Conservation (phyloP, 2,888 invertebrate species). For the Leistus spinibarbis region DNA sequence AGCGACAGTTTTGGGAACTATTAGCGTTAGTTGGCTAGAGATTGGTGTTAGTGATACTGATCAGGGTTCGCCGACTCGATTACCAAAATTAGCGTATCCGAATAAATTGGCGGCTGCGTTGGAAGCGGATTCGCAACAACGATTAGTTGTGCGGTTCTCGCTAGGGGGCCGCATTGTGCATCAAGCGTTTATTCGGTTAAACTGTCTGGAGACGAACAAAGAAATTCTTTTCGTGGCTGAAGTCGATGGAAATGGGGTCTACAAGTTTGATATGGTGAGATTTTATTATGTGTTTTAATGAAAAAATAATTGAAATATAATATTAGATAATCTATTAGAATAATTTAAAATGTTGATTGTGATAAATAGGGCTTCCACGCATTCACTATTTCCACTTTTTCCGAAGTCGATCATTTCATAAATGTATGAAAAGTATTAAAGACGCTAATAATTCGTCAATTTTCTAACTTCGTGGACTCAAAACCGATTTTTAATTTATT, state of each 20-base stretch:
- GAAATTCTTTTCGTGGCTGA: slow-evolving; percentile 96
- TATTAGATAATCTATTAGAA: neutral
- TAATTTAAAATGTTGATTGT: neutral
- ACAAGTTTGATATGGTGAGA: slow-evolving; percentile 89
- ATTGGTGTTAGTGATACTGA: slow-evolving; percentile 90
- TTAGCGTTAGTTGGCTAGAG: slow-evolving; percentile 78
- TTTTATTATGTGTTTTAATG: neutral
- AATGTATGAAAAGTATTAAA: too few species aligned
- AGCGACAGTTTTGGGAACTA: slow-evolving; percentile 76
- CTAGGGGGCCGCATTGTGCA: slow-evolving; percentile 79
- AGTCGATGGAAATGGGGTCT: slow-evolving; percentile 74
- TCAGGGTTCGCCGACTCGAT: slow-evolving; percentile 81
- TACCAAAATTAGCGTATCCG: slow-evolving; percentile 75
- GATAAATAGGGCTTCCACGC: too few species aligned
- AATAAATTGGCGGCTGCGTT: slow-evolving; percentile 71
- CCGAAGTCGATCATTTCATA: too few species aligned
- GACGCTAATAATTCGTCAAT: too few species aligned
- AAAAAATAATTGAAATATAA: neutral
- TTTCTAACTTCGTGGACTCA: too few species aligned
- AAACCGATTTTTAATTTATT: too few species aligned
- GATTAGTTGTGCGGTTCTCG: slow-evolving; percentile 78
- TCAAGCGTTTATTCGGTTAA: slow-evolving; percentile 85
- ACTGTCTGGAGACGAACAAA: slow-evolving; percentile 67
- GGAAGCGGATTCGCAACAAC: slow-evolving; percentile 88
- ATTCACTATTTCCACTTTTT: too few species aligned